phyloP scores from a whole-genome alignment of 2,113 vertebrate species.

The Coregonus clupeaformis region DNA sequence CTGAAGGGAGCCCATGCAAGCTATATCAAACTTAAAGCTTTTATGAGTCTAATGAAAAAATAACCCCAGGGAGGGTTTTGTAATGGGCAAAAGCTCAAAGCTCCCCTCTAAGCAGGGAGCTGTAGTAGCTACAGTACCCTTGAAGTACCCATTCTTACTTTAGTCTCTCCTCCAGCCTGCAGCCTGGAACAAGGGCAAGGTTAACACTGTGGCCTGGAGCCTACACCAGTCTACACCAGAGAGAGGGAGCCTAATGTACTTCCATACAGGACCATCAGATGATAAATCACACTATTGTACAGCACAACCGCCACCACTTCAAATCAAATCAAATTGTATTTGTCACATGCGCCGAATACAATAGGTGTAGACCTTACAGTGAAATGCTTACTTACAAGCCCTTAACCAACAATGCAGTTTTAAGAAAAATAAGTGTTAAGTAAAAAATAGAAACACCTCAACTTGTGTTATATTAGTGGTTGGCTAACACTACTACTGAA shows the following conservation, averaged over 20 bases:
- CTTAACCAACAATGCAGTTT: too few relatives aligned
- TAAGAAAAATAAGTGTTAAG: too few relatives aligned
- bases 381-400: too few relatives aligned
- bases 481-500: background rate
- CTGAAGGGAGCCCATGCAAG: too few relatives aligned
- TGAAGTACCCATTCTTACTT: background rate
- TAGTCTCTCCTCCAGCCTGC: background rate
- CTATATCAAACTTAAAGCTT: too few relatives aligned
- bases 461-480: background rate
- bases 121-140: background rate
- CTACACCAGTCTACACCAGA: background rate
- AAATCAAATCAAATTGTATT: too few relatives aligned
- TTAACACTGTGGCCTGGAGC: background rate
- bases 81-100: too few relatives aligned
- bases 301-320: background rate
- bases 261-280: background rate
- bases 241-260: background rate
- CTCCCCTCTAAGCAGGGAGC: background rate
- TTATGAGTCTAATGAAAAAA: too few relatives aligned
- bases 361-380: too few relatives aligned
- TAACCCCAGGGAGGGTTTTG: too few relatives aligned
- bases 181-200: slow-evolving; percentile 2
- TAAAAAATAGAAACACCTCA: too few relatives aligned
- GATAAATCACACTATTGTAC: slow-evolving; percentile 1
- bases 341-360: too few relatives aligned